Evolutionary conservation across 2,888 invertebrate genomes (phyloP).

Genomic region (Cryptophagus acutangulus): DNA sequence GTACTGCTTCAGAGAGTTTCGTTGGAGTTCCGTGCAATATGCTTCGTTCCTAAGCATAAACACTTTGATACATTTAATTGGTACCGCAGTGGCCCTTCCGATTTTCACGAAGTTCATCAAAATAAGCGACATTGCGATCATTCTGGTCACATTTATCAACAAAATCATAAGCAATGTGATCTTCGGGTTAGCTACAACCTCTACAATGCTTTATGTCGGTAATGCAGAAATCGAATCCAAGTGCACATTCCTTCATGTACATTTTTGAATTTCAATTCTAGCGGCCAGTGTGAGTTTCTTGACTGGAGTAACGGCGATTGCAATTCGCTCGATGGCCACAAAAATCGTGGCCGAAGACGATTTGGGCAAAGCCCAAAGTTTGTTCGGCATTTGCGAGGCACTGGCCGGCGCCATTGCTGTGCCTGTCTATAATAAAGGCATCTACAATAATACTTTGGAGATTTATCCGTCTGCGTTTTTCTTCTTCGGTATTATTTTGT

Average conservation of each 20-base stretch:
- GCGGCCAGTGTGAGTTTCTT: conserved; percentile 41
- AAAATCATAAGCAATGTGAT: conserved; percentile 46
- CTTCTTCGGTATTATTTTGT: conserved; percentile 47
- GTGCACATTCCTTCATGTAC: too few relatives aligned
- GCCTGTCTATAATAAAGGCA: conserved; percentile 52
- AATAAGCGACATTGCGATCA: conserved; percentile 43
- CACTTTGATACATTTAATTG: conserved; percentile 54
- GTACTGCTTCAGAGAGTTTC: conserved; percentile 55
- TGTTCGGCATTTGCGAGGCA: conserved; percentile 58
- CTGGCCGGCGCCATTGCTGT: conserved; percentile 54
- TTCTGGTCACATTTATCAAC: conserved; percentile 44
- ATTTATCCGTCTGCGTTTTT: conserved; percentile 56
- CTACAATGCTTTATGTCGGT: conserved; percentile 42
- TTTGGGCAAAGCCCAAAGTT: conserved; percentile 49
- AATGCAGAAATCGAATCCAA: too few relatives aligned
- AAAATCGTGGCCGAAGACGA: conserved; percentile 44
- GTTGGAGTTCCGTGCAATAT: conserved; percentile 58
- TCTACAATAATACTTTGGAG: conserved; percentile 52
- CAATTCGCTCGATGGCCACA: conserved; percentile 43
- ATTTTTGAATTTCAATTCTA: too few relatives aligned
- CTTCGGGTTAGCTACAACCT: conserved; percentile 40
- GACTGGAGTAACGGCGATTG: conserved; percentile 39
- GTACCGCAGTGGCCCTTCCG: conserved; percentile 44
- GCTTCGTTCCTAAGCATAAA: conserved; percentile 55
- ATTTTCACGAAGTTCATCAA: conserved; percentile 42